Base-by-base conservation (phyloP, 2,113 vertebrate genomes). In the Notechis scutatus region DNA sequence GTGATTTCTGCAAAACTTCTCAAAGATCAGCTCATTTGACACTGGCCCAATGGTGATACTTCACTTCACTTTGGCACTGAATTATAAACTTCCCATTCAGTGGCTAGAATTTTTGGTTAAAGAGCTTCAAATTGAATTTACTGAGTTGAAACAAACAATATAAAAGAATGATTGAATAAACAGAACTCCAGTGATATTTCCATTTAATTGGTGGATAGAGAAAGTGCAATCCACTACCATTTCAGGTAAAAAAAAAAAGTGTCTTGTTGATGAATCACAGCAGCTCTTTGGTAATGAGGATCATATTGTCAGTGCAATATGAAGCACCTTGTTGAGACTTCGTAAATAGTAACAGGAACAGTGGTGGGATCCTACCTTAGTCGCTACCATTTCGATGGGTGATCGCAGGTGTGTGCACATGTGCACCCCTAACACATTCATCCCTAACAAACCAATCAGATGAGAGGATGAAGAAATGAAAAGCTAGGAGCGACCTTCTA, bases 11-110 rank as follows among this genome's bases (percentile, higher is more conserved):
- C 20, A 94, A 87, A 0, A 0, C 10, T 0, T 92, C 74, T 11
- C n/a, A 21, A 34, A 9, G 39, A 50, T 91, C 94, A 95, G 56
- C 86, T 39, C 52, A 93, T 85, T 69, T 94, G 52, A 20, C 92
- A 85, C 55, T 26, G 93, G 64, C 91, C 34, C 61, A 93, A 94
- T 47, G 42, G 61, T 14, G 57, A 88, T 29, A 74, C 8, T 54
- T 55, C 59, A 88, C 2, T 81, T 21, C 59, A 88, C 2, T 81
- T 21, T 55, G 47, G 9, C 34, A 34, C 15, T 47, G 54, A 39
- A 39, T 5, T 87, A n/a, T 87, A 29, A 61, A n/a, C 74, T 54
- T 21, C 34, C 29, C 21, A 29, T 61, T 24, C 54, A 11, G 4
- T 29, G 34, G 39, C 47, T 39, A 4, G 56, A 29, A 85, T 39